These are phyloP conservation scores for Coturnix japonica DNA, from an alignment of 2,113 vertebrate genomes.

Conservation along the genomic window DNA sequence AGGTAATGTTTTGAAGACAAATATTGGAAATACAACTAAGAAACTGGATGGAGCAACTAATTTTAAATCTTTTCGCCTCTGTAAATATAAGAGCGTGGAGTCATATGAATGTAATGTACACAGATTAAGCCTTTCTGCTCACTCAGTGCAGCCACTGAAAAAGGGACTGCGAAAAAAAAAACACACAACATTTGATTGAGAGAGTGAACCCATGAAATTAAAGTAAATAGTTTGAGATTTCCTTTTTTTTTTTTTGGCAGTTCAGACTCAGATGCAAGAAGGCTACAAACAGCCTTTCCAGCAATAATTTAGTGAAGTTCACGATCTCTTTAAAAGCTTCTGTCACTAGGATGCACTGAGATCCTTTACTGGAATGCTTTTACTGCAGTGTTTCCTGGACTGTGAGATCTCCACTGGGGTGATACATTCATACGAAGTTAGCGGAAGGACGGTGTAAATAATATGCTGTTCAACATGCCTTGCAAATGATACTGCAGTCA, in stretches of 20 bases:
- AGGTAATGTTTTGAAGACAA: constrained; percentile 30
- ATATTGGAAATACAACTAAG: constrained; percentile 17
- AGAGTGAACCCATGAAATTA: neutral
- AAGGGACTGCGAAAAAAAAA: neutral
- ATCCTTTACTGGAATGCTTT: neutral
- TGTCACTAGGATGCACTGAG: neutral
- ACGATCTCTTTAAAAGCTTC: neutral
- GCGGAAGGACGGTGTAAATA: neutral
- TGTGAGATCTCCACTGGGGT: neutral
- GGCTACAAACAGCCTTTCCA: neutral
- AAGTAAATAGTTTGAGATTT: constrained; percentile 17
- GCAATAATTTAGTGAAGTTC: neutral
- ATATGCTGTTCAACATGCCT: neutral
- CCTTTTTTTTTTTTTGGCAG: neutral
- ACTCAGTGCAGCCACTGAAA: neutral
- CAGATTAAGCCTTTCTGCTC: neutral
- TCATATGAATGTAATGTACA: neutral
- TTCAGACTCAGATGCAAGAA: neutral
- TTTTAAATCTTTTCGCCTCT: constrained; percentile 21
- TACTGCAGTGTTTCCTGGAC: neutral
- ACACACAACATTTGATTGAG: neutral
- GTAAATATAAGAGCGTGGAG: constrained; percentile 12
- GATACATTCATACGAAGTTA: neutral
- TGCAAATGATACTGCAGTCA: neutral
- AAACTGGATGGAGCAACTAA: neutral